Conservation (phyloP, 2,797 vertebrate genomes). For the Oryzias dopingdopingensis region DNA sequence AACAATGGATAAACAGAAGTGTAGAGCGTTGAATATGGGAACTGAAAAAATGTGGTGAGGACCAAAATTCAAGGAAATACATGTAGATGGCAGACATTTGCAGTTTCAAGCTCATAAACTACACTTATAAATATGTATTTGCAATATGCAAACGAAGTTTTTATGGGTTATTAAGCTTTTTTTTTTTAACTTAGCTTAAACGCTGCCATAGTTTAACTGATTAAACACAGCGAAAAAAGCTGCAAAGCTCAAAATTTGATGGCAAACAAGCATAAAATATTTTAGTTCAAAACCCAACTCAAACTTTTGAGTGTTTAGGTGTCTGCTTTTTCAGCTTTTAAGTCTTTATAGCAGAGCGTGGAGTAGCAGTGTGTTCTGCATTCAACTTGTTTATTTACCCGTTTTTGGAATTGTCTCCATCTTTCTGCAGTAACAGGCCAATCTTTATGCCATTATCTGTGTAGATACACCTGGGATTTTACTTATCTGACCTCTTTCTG, state of each 20-base stretch:
- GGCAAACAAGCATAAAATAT: no score
- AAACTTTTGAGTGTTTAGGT: no score
- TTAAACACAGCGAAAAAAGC: constrained; percentile 9
- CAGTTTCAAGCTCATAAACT: no score
- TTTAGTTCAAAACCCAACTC: no score
- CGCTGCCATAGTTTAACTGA: constrained; percentile 39
- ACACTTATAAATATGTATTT: no score
- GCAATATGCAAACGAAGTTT: constrained; percentile 31
- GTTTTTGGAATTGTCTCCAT: constrained; percentile 18
- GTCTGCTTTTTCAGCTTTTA: no score
- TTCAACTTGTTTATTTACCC: constrained; percentile 38
- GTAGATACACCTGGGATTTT: not conserved
- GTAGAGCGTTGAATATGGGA: not conserved
- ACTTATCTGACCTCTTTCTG: constrained; percentile 11
- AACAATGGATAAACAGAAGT: not conserved
- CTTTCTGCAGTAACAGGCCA: constrained; percentile 20
- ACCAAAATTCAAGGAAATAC: constrained; percentile 31
- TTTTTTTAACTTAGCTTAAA: not conserved
- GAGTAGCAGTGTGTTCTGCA: constrained; percentile 1
- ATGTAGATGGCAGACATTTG: constrained; percentile 25
- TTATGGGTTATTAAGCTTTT: constrained; percentile 33
- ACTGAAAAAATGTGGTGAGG: constrained; percentile 5
- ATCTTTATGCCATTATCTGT: constrained; percentile 34
- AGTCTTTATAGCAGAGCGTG: no score
- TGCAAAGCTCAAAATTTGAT: no score